Conservation (phyloP, 2,797 vertebrate species). For the Echeneis naucrates region DNA sequence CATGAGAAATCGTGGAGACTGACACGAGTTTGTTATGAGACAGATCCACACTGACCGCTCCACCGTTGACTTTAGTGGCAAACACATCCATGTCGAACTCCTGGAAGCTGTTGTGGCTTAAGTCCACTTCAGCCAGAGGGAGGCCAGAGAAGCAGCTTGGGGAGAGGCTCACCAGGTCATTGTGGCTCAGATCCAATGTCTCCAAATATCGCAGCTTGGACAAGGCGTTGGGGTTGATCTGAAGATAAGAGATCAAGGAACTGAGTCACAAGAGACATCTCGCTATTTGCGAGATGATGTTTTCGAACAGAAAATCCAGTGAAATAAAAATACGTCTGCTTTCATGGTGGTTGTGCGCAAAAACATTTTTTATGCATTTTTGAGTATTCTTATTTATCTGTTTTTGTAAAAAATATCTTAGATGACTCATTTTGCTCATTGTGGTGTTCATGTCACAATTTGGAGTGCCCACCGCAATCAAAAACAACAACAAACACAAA, state of each 20-base stretch:
- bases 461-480: no score
- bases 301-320: background rate
- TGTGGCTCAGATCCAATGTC: slow-evolving; percentile 94
- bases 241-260: slow-evolving; percentile 32
- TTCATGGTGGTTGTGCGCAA: no score
- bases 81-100: slow-evolving; percentile 88
- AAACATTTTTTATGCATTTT: no score
- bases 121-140: slow-evolving; percentile 91
- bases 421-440: no score
- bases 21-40: slow-evolving; percentile 88
- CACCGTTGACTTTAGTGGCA: slow-evolving; percentile 85
- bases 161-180: slow-evolving; percentile 86
- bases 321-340: background rate
- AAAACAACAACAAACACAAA: no score
- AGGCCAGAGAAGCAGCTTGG: slow-evolving; percentile 89
- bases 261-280: slow-evolving; percentile 6
- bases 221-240: slow-evolving; percentile 87
- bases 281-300: background rate
- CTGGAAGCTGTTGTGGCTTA: slow-evolving; percentile 91
- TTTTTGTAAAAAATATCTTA: background rate
- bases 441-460: no score
- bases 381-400: background rate
- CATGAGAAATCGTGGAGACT: slow-evolving; percentile 68
- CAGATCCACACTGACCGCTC: slow-evolving; percentile 90
- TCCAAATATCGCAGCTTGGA: slow-evolving; percentile 95